phyloP scores from a whole-genome alignment of 2,797 vertebrate genomes.

The Phoeniculus purpureus region DNA sequence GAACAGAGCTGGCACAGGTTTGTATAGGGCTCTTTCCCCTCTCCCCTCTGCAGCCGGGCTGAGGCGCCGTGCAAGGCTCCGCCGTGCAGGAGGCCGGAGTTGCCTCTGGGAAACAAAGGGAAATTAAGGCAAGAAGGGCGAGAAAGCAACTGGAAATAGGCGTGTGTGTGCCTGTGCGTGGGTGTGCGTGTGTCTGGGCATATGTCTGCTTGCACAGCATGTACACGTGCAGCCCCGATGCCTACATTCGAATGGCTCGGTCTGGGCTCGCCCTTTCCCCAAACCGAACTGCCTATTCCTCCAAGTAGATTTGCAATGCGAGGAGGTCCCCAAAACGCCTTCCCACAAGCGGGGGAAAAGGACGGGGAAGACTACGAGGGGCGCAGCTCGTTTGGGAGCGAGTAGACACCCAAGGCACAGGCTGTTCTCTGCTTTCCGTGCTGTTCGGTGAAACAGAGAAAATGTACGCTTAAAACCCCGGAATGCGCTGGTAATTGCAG shows the following conservation, averaged over 20 bases:
- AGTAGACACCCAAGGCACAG: slow-evolving; percentile 7
- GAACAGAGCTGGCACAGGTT: slow-evolving; percentile 54
- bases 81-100: slow-evolving; percentile 10
- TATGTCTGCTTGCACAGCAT: background rate
- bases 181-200: slow-evolving; percentile 15
- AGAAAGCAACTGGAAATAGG: background rate
- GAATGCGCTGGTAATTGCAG: slow-evolving; percentile 55
- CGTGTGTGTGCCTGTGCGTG: background rate
- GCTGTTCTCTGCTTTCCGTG: slow-evolving; percentile 46
- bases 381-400: background rate
- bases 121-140: slow-evolving; percentile 44
- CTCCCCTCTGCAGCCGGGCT: background rate
- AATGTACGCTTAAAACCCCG: slow-evolving; percentile 26
- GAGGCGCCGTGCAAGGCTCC: background rate
- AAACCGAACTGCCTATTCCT: background rate
- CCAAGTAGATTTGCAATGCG: background rate
- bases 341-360: background rate
- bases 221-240: slow-evolving; percentile 45
- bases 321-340: background rate
- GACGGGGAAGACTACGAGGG: background rate
- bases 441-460: slow-evolving; percentile 62
- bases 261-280: background rate
- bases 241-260: background rate
- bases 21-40: slow-evolving; percentile 16
- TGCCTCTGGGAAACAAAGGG: slow-evolving; percentile 67